Evolutionary conservation across 2,113 vertebrate genomes (phyloP).

Genomic region (rat (Rattus norvegicus)): GRCr8 NC_086025.1:120270501-120271000

Average conservation of each 20-base stretch:
- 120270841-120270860: rapidly evolving
- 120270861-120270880: neutral
- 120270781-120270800: rapidly evolving
- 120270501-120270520: rapidly evolving
- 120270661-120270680: rapidly evolving
- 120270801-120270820: rapidly evolving
- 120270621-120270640: neutral
- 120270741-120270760: rapidly evolving
- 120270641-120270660: neutral
- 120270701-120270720: rapidly evolving
- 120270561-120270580: rapidly evolving
- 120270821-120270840: rapidly evolving
- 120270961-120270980: rapidly evolving
- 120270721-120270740: rapidly evolving
- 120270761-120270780: neutral
- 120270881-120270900: neutral
- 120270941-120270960: neutral
- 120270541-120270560: rapidly evolving
- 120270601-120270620: neutral
- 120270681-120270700: neutral
- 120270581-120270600: rapidly evolving
- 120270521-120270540: rapidly evolving
- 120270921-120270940: neutral
- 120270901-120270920: neutral
- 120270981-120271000: neutral